A percentile compares a stretch with the other conserved stretches of the same genome.
phyloP scores from a whole-genome alignment of 2,797 vertebrate species.

The Poecilia gillii region DNA sequence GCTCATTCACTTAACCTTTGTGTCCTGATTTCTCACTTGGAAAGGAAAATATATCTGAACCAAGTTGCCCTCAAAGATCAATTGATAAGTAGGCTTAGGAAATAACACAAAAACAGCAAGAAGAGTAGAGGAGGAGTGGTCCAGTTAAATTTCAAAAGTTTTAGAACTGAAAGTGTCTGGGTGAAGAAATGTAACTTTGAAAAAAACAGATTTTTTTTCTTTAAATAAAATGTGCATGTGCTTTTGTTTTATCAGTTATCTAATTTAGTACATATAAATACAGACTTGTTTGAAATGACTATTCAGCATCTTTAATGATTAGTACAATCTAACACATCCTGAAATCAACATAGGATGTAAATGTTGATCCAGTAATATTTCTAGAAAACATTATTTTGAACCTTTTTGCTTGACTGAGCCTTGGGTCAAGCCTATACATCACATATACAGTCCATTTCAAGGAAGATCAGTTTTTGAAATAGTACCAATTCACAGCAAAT shows the following conservation, averaged over 20 bases:
- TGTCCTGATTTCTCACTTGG: constrained; percentile 33
- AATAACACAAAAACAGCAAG: constrained; percentile 6
- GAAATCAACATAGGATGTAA: constrained; percentile 14
- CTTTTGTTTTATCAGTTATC: neutral
- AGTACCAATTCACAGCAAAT: neutral
- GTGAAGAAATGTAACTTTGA: neutral
- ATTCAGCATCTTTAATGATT: constrained; percentile 11
- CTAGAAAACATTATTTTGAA: constrained; percentile 20
- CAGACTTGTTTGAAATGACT: neutral
- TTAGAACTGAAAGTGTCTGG: neutral
- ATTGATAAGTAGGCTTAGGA: constrained; percentile 35
- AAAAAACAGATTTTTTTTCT: neutral
- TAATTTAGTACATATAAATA: neutral
- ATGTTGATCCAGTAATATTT: constrained; percentile 10
- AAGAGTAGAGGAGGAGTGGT: neutral
- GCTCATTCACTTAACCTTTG: constrained; percentile 60
- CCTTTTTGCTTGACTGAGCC: constrained; percentile 19
- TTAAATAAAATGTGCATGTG: neutral
- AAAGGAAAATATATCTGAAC: constrained; percentile 49
- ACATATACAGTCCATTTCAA: neutral
- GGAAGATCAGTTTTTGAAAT: neutral
- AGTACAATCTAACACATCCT: constrained; percentile 16
- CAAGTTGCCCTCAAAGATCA: constrained; percentile 24
- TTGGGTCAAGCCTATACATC: constrained; percentile 20
- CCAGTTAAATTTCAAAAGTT: neutral